Evolutionary conservation across 2,113 vertebrate genomes (phyloP).

Genomic region (Ammodramus savannarum): DNA sequence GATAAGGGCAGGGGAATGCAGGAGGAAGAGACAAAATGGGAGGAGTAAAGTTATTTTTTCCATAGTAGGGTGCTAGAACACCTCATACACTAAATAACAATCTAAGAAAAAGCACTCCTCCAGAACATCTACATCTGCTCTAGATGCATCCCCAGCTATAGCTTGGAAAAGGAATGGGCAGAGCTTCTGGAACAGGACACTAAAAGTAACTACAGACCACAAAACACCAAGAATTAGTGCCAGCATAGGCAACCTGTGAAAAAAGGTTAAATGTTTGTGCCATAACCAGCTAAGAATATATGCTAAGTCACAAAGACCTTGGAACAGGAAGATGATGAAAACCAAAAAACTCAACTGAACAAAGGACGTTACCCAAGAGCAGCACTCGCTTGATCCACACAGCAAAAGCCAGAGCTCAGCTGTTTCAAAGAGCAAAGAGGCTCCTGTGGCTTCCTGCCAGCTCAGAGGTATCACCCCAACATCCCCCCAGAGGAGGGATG

Average conservation of each 20-base stretch:
- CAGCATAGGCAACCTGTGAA: background rate
- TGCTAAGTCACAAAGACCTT: background rate
- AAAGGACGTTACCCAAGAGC: background rate
- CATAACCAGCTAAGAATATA: background rate
- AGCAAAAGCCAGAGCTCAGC: background rate
- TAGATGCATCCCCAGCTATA: fast-evolving
- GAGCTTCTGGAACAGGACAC: background rate
- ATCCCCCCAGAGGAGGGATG: fast-evolving
- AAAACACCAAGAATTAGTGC: background rate
- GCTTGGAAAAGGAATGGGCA: background rate
- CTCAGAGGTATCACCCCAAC: background rate
- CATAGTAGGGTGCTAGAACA: background rate
- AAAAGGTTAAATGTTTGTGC: background rate
- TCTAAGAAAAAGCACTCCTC: background rate
- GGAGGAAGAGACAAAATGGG: background rate
- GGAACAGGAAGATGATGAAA: background rate
- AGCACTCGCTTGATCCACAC: background rate
- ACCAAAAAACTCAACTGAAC: background rate
- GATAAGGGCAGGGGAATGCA: fast-evolving
- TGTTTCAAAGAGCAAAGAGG: background rate
- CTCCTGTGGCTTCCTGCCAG: background rate
- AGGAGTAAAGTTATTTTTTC: background rate
- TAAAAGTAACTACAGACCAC: fast-evolving
- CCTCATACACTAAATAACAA: background rate
- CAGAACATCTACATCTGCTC: background rate